Percentiles rank a stretch among this genome's conserved stretches.
Conservation (phyloP, 23 tunicate species). For the Halocynthia aurantium region DNA sequence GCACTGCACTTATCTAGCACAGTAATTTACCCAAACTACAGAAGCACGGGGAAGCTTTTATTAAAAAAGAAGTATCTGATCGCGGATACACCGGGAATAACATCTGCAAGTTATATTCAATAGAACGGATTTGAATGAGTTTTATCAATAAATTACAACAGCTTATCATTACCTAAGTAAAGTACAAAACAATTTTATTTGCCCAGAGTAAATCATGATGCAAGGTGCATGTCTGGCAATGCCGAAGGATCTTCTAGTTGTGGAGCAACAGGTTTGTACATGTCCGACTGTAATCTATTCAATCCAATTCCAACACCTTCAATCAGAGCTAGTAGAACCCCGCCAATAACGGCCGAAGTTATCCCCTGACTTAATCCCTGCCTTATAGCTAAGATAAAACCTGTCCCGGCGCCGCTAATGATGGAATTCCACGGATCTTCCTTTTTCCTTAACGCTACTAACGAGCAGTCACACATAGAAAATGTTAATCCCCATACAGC, state of each 20-base stretch:
- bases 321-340: conserved; percentile 79
- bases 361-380: conserved; percentile 78
- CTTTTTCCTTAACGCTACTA: conserved; percentile 79
- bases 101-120: no score
- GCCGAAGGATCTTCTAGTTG: conserved; percentile 64
- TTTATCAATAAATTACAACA: no score
- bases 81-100: no score
- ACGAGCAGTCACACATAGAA: conserved; percentile 84
- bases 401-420: conserved; percentile 89
- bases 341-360: conserved; percentile 85
- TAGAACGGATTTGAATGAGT: no score
- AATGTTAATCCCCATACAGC: conserved; percentile 97
- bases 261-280: conserved; percentile 80
- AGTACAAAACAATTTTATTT: no score
- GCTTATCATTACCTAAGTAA: no score
- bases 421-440: conserved; percentile 96
- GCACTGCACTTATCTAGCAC: no score
- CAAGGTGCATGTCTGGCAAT: conserved; percentile 21
- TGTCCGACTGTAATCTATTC: conserved; percentile 81
- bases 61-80: no score
- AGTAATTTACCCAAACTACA: no score
- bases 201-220: neutral
- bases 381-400: conserved; percentile 82
- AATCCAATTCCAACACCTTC: conserved; percentile 89
- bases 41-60: no score